A percentile compares a stretch with the other conserved stretches of the same genome.
phyloP scores from a whole-genome alignment of 2,797 vertebrate species.

The Amblyopsis hoosieri region DNA sequence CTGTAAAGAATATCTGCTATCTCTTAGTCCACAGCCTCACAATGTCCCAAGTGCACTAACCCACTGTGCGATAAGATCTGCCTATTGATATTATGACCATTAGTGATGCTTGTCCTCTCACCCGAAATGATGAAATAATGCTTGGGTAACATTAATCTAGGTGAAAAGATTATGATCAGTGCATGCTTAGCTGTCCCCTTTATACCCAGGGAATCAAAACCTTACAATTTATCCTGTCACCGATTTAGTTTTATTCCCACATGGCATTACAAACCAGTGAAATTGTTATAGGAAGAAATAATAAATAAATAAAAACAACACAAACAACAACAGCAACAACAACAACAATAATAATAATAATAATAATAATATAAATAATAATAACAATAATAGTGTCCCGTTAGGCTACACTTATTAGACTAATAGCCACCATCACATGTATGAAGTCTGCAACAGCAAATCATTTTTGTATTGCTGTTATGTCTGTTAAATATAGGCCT shows the following conservation, averaged over 20 bases:
- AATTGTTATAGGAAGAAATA: too few species aligned
- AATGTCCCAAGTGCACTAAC: conserved; percentile 51
- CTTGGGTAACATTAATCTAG: conserved; percentile 55
- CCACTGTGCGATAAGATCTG: conserved; percentile 65
- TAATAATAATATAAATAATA: too few species aligned
- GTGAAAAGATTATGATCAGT: conserved; percentile 35
- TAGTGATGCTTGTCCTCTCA: conserved; percentile 70
- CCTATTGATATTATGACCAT: conserved; percentile 67
- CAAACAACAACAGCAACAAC: too few species aligned
- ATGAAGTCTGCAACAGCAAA: too few species aligned
- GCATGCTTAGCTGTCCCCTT: conserved; percentile 9
- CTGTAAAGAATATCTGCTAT: conserved; percentile 52
- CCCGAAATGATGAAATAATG: conserved; percentile 58
- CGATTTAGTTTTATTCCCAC: conserved; percentile 25
- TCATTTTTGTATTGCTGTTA: too few species aligned
- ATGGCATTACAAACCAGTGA: too few species aligned
- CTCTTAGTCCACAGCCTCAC: conserved; percentile 42
- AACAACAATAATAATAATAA: too few species aligned
- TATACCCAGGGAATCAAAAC: conserved; percentile 16
- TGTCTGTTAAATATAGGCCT: too few species aligned
- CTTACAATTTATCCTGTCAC: conserved; percentile 46
- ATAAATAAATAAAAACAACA: too few species aligned
- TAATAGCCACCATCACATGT: too few species aligned
- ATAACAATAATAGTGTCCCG: too few species aligned
- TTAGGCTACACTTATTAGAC: too few species aligned